Evolutionary conservation across 1,140 invertebrate species (phyloP).

Genomic region (Trialeurodes vaporariorum): DNA sequence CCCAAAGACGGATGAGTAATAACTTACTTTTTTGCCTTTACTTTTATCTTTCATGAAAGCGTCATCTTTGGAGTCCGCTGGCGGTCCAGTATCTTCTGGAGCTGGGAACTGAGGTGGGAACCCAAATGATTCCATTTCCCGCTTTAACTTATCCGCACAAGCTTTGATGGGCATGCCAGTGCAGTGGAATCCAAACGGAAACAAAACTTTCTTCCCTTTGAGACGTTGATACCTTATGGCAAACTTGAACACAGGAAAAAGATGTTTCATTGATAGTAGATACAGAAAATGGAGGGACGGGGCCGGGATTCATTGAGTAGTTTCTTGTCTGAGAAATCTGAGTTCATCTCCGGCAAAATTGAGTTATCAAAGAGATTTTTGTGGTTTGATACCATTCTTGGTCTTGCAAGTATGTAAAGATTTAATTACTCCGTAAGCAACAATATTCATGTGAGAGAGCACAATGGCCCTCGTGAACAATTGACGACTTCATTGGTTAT

Average conservation of each 20-base stretch:
- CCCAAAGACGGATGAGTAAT: too few species aligned
- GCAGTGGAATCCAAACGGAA: constrained; percentile 98
- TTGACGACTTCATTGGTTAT: too few species aligned
- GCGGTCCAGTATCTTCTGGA: constrained; percentile 34
- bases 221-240: constrained; percentile 79
- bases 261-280: neutral
- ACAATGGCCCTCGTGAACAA: too few species aligned
- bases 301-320: too few species aligned
- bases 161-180: constrained; percentile 97
- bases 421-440: too few species aligned
- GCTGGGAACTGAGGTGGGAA: constrained; percentile 85
- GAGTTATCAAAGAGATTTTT: too few species aligned
- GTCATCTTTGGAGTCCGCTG: constrained; percentile 39
- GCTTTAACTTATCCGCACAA: constrained; percentile 93
- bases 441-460: too few species aligned
- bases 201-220: constrained; percentile 81
- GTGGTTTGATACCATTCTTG: too few species aligned
- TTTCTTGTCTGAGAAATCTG: too few species aligned
- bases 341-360: too few species aligned
- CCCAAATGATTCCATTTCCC: constrained; percentile 87
- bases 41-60: constrained; percentile 78
- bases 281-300: too few species aligned
- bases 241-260: constrained; percentile 52
- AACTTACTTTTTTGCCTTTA: constrained; percentile 87
- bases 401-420: too few species aligned